Conservation (phyloP, 1,140 invertebrate genomes). For the Habropoda laboriosa region DNA sequence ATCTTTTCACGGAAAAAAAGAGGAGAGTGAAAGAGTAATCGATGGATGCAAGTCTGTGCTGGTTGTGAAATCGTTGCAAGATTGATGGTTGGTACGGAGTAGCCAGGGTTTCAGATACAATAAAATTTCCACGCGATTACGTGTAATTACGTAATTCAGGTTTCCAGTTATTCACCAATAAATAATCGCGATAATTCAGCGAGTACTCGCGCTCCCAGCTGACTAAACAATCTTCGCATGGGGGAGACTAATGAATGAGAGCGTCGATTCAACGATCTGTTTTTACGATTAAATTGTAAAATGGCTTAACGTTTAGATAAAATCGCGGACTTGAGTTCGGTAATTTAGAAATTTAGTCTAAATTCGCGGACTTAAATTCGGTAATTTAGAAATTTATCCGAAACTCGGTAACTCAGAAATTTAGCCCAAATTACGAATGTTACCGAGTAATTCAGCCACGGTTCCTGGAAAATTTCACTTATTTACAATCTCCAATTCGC, state of each 20-base stretch:
- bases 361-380: background rate
- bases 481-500: constrained; percentile 9
- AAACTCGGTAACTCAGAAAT: no score
- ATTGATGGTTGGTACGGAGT: background rate
- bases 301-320: background rate
- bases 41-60: no score
- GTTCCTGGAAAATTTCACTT: no score
- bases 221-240: background rate
- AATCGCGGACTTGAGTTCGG: no score
- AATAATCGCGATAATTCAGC: background rate
- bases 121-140: constrained; percentile 20
- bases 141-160: constrained; percentile 11
- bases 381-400: no score
- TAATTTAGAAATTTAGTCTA: background rate
- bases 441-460: no score
- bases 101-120: background rate
- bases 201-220: background rate
- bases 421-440: no score
- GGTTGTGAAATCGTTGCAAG: background rate
- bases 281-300: background rate
- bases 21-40: no score
- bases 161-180: background rate
- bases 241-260: background rate
- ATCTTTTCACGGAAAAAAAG: background rate
- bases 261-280: background rate